A percentile compares a stretch with the other conserved stretches of the same genome.
phyloP scores from a whole-genome alignment of 2,888 invertebrate genomes.

The Drosophila tanythrix region DNA sequence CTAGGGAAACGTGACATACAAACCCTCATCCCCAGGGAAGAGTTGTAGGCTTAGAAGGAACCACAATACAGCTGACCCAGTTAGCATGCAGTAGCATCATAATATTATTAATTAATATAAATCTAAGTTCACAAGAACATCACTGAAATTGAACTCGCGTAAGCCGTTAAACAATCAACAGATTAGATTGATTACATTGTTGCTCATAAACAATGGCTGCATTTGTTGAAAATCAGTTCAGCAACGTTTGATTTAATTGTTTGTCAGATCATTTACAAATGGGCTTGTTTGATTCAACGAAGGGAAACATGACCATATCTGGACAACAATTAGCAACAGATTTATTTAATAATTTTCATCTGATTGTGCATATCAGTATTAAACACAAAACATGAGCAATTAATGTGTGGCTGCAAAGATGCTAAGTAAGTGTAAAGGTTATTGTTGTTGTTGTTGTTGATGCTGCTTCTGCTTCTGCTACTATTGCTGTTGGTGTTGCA shows the following conservation, averaged over 20 bases:
- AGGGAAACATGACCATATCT: not conserved
- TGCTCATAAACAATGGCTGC: not conserved
- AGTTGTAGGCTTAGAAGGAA: not conserved
- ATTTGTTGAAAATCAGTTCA: not conserved
- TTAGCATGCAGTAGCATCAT: not conserved
- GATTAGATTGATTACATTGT: not conserved
- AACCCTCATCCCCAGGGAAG: not conserved
- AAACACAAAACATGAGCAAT: slow-evolving; percentile 23
- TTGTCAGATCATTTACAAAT: not conserved
- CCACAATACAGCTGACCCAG: not conserved
- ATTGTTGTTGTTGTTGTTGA: slow-evolving; percentile 3
- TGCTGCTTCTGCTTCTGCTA: slow-evolving; percentile 10
- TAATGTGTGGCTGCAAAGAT: slow-evolving; percentile 18
- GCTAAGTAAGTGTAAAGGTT: not conserved
- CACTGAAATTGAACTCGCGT: not conserved
- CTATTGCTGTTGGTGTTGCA: slow-evolving; percentile 20
- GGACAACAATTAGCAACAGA: slow-evolving; percentile 14
- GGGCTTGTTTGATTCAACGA: not conserved
- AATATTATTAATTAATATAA: not conserved
- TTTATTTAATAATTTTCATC: slow-evolving; percentile 19
- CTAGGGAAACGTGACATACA: not conserved
- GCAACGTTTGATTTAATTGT: not conserved
- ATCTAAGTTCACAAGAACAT: not conserved
- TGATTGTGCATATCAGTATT: slow-evolving; percentile 10
- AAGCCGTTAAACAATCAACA: not conserved